A percentile compares a stretch with the other conserved stretches of the same genome.
phyloP scores from a whole-genome alignment of 2,888 invertebrate genomes.

The Andrena bicolor region DNA sequence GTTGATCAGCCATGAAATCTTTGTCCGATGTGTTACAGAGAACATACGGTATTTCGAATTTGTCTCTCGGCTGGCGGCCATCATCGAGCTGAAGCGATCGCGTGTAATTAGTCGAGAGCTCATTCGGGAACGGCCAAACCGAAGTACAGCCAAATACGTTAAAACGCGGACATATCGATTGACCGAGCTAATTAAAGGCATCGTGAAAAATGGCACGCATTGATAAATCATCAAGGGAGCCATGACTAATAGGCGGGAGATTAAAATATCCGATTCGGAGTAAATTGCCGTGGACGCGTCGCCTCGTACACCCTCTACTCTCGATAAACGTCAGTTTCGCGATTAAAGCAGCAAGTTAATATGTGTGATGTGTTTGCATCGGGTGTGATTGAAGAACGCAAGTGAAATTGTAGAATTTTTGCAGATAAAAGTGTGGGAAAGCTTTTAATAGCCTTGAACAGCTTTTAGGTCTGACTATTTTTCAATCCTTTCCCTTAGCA shows the following conservation, averaged over 20 bases:
- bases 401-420: too few relatives aligned
- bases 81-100: constrained; percentile 46
- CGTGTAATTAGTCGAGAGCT: constrained; percentile 51
- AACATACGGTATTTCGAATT: constrained; percentile 40
- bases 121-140: constrained; percentile 25
- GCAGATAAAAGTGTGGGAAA: too few relatives aligned
- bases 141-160: constrained; percentile 40
- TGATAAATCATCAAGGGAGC: constrained; percentile 44
- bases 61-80: constrained; percentile 28
- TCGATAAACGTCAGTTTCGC: constrained; percentile 35
- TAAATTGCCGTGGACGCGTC: constrained; percentile 28
- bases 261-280: constrained; percentile 55
- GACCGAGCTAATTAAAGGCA: constrained; percentile 45
- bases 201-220: constrained; percentile 43
- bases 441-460: too few relatives aligned
- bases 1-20: constrained; percentile 20
- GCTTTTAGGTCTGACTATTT: too few relatives aligned
- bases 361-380: too few relatives aligned
- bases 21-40: constrained; percentile 9
- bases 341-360: constrained; percentile 20
- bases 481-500: too few relatives aligned
- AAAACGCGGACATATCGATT: constrained; percentile 49
- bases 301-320: neutral
- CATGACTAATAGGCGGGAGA: constrained; percentile 36
- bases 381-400: too few relatives aligned